Percentiles rank a stretch among this genome's conserved stretches.
Evolutionary conservation across 2,113 vertebrate genomes (phyloP).

Genomic region (Aegithalos caudatus): DNA sequence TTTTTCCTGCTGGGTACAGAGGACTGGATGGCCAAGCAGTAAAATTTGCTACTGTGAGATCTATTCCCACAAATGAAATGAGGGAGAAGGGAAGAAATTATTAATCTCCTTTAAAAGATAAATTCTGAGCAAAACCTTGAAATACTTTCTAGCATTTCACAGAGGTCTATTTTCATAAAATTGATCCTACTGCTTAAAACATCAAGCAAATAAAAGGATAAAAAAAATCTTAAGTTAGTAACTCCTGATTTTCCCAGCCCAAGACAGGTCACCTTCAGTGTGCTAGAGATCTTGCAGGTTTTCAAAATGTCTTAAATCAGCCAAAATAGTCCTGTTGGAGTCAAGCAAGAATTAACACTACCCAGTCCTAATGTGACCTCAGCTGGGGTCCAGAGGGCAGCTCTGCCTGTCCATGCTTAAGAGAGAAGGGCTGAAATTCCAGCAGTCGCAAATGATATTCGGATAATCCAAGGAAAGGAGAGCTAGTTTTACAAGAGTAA

Average conservation of each 20-base stretch:
- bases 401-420: background rate
- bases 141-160: background rate
- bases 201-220: background rate
- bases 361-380: slow-evolving; percentile 13
- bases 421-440: background rate
- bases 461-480: slow-evolving; percentile 8
- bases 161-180: background rate
- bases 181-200: background rate
- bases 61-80: background rate
- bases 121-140: background rate
- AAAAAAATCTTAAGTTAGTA: background rate
- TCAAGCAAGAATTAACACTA: background rate
- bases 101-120: background rate
- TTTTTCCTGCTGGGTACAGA: background rate
- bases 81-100: background rate
- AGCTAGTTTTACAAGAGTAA: slow-evolving; percentile 37
- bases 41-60: background rate
- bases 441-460: background rate
- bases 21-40: background rate
- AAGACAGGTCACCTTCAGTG: background rate
- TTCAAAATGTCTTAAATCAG: background rate
- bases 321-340: background rate
- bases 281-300: background rate
- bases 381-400: background rate
- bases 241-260: background rate